Evolutionary conservation across 2,888 invertebrate species (phyloP).

Genomic region (Dryobotodes eremita): DNA sequence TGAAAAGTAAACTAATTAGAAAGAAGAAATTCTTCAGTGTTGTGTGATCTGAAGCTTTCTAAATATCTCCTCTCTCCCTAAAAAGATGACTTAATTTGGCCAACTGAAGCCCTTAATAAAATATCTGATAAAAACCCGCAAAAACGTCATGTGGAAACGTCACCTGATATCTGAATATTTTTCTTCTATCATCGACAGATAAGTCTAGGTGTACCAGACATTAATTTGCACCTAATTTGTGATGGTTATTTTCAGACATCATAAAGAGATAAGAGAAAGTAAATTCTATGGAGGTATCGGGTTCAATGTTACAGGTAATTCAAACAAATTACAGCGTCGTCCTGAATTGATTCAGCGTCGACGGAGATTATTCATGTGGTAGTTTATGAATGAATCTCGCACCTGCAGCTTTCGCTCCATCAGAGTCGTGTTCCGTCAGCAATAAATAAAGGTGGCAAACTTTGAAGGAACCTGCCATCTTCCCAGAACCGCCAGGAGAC

Average conservation of each 20-base stretch:
- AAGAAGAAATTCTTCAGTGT: neutral
- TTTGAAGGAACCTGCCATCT: constrained; percentile 38
- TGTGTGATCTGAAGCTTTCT: neutral
- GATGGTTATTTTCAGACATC: neutral
- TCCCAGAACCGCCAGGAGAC: constrained; percentile 36
- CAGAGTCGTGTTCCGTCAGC: constrained; percentile 26
- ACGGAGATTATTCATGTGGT: constrained; percentile 29
- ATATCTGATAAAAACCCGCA: neutral
- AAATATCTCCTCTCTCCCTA: neutral
- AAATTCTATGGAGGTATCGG: neutral
- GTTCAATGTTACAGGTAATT: neutral
- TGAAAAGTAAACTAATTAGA: neutral
- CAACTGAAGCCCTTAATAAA: neutral
- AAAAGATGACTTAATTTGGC: neutral
- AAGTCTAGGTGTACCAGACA: neutral
- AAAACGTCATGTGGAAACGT: too few species aligned
- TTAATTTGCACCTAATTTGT: neutral
- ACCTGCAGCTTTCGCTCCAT: constrained; percentile 25
- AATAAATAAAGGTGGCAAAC: constrained; percentile 61
- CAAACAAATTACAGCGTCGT: neutral
- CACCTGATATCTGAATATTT: neutral
- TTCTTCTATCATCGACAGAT: neutral
- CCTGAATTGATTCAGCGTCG: constrained; percentile 8
- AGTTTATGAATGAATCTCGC: constrained; percentile 30
- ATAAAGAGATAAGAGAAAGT: neutral